Evolutionary conservation across 2,113 vertebrate genomes (phyloP).

Genomic region (Haliaeetus leucogaster): DNA sequence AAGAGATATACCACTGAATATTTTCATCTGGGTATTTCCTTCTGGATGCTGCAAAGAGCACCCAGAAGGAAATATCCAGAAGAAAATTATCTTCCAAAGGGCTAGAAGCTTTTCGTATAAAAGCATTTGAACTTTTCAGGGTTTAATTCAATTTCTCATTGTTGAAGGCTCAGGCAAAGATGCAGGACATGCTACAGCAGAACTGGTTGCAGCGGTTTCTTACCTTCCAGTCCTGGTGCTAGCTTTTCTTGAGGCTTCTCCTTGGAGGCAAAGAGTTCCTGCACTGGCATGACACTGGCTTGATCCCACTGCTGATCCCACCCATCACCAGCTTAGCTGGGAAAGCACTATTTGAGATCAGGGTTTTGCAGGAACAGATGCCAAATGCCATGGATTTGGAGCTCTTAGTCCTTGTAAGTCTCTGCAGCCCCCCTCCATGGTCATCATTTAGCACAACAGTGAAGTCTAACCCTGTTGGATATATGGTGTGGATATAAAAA

Average conservation of each 20-base stretch:
- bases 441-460: not conserved
- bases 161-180: not conserved
- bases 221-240: not conserved
- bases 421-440: not conserved
- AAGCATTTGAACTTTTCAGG: not conserved
- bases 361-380: not conserved
- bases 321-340: rapidly evolving
- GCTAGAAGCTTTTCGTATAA: not conserved
- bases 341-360: not conserved
- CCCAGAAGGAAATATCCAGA: not conserved
- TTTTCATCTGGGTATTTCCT: not conserved
- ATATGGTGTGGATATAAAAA: not conserved
- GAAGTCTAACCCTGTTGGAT: not conserved
- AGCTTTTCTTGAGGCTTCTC: not conserved
- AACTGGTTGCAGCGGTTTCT: not conserved
- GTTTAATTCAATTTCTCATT: not conserved
- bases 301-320: not conserved
- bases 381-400: not conserved
- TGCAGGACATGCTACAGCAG: not conserved
- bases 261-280: not conserved
- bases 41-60: not conserved
- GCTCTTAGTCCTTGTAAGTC: not conserved
- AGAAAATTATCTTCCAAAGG: not conserved
- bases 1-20: not conserved
- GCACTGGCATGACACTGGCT: not conserved